Evolutionary conservation across 2,113 vertebrate genomes (phyloP), one percentile per base, ranked within the genome.

Genomic region (Herpetotheres cachinnans): DNA sequence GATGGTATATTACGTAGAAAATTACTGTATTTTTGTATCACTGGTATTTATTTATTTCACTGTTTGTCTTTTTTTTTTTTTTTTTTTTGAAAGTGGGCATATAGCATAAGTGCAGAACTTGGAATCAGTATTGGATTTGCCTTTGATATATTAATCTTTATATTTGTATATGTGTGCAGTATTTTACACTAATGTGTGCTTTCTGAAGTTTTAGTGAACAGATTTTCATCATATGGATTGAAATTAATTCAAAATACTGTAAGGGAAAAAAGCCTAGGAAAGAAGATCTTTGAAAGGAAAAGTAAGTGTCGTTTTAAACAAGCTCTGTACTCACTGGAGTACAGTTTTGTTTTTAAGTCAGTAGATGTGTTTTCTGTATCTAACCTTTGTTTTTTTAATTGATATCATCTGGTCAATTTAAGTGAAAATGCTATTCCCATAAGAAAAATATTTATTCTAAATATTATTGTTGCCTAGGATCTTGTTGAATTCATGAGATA

Each of bases 391-490:
- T 81, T 87, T 86, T 87, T 61, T 91, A 96, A 95, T 96, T 96
- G 59, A 87, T 95, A 92, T 95, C 86, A 92, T 97, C 90, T 97
- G 94, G 86, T 90, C 80, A 87, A 55, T 96, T 97, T 96, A 82
- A 96, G 61, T 66, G 59, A 93, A 96, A 96, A 83, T 69, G 71
- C 63, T 96, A 92, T 94, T 90, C 92, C 91, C 86, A 76, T 96
- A 95, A 85, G 92, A 92, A 91, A 96, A 93, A 92, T 95, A 89
- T 96, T 96, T 95, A 92, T 95, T 96, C 88, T 97, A 96, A 96
- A 95, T 97, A 96, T 96, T 97, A 81, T 93, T 91, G 96, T 96
- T 97, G 94, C 96, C 95, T 97, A 95, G 96, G 91, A 89, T 97
- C 76, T 93, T 92, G 72, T 66, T 97, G 93, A 96, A 95, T 96